Conservation (phyloP, 2,113 vertebrate species). For the Ploceus nigricollis region DNA sequence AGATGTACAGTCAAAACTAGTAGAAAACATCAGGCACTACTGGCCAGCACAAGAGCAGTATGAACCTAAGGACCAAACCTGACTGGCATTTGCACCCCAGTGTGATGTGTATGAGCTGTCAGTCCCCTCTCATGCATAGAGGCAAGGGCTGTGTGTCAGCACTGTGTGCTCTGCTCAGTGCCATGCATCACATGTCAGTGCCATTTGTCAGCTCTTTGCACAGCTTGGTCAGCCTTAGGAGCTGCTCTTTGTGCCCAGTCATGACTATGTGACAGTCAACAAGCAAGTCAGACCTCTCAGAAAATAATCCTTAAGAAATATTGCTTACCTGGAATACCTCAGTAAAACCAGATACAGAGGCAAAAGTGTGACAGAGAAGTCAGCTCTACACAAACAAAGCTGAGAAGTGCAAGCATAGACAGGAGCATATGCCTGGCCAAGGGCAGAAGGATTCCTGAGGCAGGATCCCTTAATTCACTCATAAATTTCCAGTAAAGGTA, state of each 20-base stretch:
- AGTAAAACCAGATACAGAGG: neutral
- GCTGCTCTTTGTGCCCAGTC: neutral
- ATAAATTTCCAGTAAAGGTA: neutral
- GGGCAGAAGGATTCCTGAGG: neutral
- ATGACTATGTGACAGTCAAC: neutral
- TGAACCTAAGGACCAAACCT: fast-evolving
- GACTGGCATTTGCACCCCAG: neutral
- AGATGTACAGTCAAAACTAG: neutral
- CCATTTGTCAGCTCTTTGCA: neutral
- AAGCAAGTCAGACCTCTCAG: neutral
- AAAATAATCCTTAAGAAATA: neutral
- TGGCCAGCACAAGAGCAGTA: neutral
- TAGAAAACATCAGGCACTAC: neutral
- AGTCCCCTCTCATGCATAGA: neutral
- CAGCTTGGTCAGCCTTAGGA: neutral
- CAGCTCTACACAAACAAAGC: neutral
- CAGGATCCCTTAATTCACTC: neutral
- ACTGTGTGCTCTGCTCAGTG: fast-evolving
- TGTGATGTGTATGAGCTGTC: neutral
- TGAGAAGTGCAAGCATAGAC: neutral
- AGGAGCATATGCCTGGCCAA: neutral
- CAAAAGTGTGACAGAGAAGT: neutral
- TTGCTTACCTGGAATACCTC: neutral
- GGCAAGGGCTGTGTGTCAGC: neutral
- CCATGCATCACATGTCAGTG: neutral